phyloP scores from a whole-genome alignment of 1,140 invertebrate species.

The Tetramorium simillimum region DNA sequence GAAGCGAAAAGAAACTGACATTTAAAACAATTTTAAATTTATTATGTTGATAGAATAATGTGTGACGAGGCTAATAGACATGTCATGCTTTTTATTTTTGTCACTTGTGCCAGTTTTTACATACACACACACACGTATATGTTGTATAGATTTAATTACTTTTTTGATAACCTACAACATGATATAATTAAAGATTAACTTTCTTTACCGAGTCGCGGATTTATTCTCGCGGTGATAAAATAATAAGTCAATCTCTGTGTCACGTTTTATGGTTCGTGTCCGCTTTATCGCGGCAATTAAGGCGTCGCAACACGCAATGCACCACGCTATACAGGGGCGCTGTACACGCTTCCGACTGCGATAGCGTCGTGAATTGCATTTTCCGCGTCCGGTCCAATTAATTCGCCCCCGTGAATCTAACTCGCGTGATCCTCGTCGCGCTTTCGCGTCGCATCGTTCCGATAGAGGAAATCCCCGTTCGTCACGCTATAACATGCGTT shows the following conservation, averaged over 20 bases:
- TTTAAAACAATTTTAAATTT: neutral
- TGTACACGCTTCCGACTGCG: neutral
- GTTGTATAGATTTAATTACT: neutral
- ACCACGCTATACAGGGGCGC: neutral
- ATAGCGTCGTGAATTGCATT: constrained; percentile 46
- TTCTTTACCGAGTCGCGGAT: neutral
- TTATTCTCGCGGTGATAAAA: constrained; percentile 5
- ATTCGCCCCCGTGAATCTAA: constrained; percentile 25
- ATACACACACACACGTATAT: neutral
- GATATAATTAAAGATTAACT: constrained; percentile 9
- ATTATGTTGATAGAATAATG: neutral
- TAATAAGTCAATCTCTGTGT: constrained; percentile 23
- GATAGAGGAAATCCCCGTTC: constrained; percentile 3
- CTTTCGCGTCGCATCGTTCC: neutral
- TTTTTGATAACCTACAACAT: neutral
- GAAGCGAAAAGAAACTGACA: neutral
- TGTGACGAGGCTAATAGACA: neutral
- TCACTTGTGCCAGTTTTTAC: neutral
- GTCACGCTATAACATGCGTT: neutral
- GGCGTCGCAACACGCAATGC: constrained; percentile 29
- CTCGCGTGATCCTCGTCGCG: constrained; percentile 23
- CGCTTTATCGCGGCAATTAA: constrained; percentile 41
- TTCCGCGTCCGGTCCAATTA: constrained; percentile 20
- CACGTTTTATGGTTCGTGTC: neutral
- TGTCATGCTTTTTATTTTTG: neutral